Conservation (phyloP, 2,113 vertebrate species). For the Stigmatopora nigra region DNA sequence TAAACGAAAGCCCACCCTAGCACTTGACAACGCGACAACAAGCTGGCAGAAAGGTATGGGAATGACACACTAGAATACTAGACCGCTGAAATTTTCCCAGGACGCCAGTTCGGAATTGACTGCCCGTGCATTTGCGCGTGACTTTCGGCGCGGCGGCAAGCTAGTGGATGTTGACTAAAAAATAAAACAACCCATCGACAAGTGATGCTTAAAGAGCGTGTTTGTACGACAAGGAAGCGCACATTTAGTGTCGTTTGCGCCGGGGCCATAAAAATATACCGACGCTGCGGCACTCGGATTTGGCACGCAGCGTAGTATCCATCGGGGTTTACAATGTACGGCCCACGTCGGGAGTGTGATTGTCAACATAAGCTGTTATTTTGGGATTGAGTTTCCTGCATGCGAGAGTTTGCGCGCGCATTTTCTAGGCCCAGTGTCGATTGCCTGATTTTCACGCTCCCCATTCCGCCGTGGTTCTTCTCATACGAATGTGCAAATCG, state of each 20-base stretch:
- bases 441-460: conserved; percentile 46
- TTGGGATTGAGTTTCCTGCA: conserved; percentile 64
- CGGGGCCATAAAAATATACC: conserved; percentile 46
- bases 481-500: conserved; percentile 55
- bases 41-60: conserved; percentile 65
- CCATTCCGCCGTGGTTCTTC: conserved; percentile 28
- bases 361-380: conserved; percentile 70
- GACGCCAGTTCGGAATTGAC: conserved; percentile 21
- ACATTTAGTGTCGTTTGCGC: conserved; percentile 42
- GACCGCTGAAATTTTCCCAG: conserved; percentile 30
- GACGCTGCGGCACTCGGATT: conserved; percentile 70
- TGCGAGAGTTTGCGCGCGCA: conserved; percentile 19
- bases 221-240: conserved; percentile 39
- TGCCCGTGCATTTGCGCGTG: conserved; percentile 19
- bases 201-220: conserved; percentile 42
- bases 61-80: conserved; percentile 46
- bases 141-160: conserved; percentile 45
- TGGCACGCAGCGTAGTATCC: conserved; percentile 54
- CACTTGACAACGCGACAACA: conserved; percentile 70
- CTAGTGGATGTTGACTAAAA: conserved; percentile 34
- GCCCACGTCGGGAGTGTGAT: conserved; percentile 60
- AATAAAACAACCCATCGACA: conserved; percentile 33
- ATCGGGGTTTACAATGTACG: conserved; percentile 51
- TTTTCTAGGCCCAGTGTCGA: conserved; percentile 52
- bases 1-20: conserved; percentile 57